Evolutionary conservation across 2,888 invertebrate species (phyloP).

Genomic region (Elysia crispata): DNA sequence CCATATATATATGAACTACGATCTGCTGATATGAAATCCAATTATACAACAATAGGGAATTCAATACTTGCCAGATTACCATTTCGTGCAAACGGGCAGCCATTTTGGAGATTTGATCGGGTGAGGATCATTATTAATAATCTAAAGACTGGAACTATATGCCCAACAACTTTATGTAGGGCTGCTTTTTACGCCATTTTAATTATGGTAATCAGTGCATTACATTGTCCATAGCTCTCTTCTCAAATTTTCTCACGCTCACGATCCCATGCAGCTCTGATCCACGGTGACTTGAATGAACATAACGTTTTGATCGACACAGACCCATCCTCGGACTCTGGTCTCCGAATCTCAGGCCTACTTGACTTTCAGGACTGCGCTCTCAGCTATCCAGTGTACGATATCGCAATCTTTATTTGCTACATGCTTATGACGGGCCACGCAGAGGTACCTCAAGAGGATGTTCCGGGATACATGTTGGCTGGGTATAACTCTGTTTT

Average conservation of each 20-base stretch:
- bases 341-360: conserved; percentile 75
- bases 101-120: no score
- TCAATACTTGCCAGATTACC: no score
- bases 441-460: conserved; percentile 77
- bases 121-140: no score
- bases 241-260: background rate
- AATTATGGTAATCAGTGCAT: background rate
- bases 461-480: conserved; percentile 81
- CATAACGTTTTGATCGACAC: conserved; percentile 86
- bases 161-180: no score
- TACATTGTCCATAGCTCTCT: background rate
- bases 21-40: no score
- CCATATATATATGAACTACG: no score
- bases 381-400: conserved; percentile 85
- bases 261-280: conserved; percentile 70
- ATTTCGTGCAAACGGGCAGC: no score
- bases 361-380: conserved; percentile 93
- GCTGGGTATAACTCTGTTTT: conserved; percentile 84
- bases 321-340: conserved; percentile 63
- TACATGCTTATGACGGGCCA: conserved; percentile 87
- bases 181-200: background rate
- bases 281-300: conserved; percentile 95
- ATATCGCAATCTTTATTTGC: conserved; percentile 88
- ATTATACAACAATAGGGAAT: no score
- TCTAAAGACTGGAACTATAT: no score